Evolutionary conservation across 2,888 invertebrate genomes (phyloP).

Genomic region (Scaptomyza reducta): DNA sequence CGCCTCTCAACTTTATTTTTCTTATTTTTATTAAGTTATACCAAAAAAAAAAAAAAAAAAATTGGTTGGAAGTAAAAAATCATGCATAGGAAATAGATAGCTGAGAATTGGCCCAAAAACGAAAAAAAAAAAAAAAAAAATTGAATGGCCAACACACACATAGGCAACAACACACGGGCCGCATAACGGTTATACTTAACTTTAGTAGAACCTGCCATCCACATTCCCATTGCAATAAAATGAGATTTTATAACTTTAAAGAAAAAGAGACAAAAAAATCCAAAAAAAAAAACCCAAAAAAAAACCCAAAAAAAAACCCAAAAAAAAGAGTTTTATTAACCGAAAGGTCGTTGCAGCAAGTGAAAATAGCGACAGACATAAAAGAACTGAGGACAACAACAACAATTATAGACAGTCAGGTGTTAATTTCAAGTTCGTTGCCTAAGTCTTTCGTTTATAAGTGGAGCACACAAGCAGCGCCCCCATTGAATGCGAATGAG

Average conservation of each 20-base stretch:
- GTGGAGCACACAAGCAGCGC: slow-evolving; percentile 66
- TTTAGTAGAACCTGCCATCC: slow-evolving; percentile 35
- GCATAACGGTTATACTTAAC: slow-evolving; percentile 64
- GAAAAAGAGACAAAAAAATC: slow-evolving; percentile 5
- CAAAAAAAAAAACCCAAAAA: slow-evolving; percentile 18
- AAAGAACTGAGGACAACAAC: slow-evolving; percentile 31
- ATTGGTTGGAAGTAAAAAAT: slow-evolving; percentile 18
- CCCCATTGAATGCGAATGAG: slow-evolving; percentile 71
- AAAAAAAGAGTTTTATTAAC: slow-evolving; percentile 11
- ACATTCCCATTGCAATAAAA: slow-evolving; percentile 76
- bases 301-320: slow-evolving; percentile 29
- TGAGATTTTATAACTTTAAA: slow-evolving; percentile 63
- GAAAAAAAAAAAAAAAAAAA: slow-evolving; percentile 48
- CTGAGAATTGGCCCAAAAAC: slow-evolving; percentile 42
- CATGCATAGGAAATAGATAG: slow-evolving; percentile 10
- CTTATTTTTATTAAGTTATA: slow-evolving; percentile 71
- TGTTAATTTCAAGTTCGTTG: slow-evolving; percentile 77
- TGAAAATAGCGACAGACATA: slow-evolving; percentile 65
- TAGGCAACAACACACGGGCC: not conserved
- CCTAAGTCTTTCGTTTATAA: slow-evolving; percentile 73
- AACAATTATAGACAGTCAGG: slow-evolving; percentile 63
- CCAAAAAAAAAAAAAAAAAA: slow-evolving; percentile 56
- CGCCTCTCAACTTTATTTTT: slow-evolving; percentile 44
- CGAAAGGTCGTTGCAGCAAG: slow-evolving; percentile 70
- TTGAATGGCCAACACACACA: slow-evolving; percentile 27